Evolutionary conservation across 37 sponge, comb jelly and placozoan species (phyloP), one percentile per base, ranked within the genome.

Genomic region (Chondrosia reniformis): DNA sequence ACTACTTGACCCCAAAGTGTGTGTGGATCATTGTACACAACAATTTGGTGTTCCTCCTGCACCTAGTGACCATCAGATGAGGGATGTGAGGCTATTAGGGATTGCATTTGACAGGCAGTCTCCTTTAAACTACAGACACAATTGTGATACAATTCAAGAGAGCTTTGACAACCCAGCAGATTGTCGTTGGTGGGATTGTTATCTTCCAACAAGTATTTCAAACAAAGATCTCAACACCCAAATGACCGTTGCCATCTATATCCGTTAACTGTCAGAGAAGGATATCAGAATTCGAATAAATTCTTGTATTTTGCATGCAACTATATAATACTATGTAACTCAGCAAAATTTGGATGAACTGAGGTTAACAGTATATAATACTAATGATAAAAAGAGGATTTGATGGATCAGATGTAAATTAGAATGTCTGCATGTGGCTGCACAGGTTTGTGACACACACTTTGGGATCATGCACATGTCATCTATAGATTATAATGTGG

Each of bases 181-280:
- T 37, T 69, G 72, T 38, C 72, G 72, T 25, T 69, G 31, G 31
- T 10, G 1, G 3, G 22, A 69, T 25, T 69, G 72, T 6, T 19
- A 56, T 34, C 55, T 77, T 31, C 77, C 77, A 57, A 2, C 59
- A 17, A 25, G 1, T 38, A 77, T 77, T 33, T 77, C 77, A n/a
- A 0, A 33, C 38, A 13, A 43, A 15, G n/a, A 38, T 10, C 9
- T 13, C n/a, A 41, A 39, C 9, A 39, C 36, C 4, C 72, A 69
- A 38, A 69, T 69, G 72, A 69, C 72, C 38, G 43, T 69, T 21
- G 72, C 72, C 31, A 69, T 69, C 15, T 69, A 69, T 37, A 44
- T 39, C 72, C 72, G 72, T 44, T 69, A 69, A 39, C 19, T n/a
- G n/a, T n/a, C n/a, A n/a, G n/a, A n/a, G n/a, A n/a, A n/a, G n/a